Conservation (phyloP, 1,140 invertebrate species). For the Goniozus legneri region DNA sequence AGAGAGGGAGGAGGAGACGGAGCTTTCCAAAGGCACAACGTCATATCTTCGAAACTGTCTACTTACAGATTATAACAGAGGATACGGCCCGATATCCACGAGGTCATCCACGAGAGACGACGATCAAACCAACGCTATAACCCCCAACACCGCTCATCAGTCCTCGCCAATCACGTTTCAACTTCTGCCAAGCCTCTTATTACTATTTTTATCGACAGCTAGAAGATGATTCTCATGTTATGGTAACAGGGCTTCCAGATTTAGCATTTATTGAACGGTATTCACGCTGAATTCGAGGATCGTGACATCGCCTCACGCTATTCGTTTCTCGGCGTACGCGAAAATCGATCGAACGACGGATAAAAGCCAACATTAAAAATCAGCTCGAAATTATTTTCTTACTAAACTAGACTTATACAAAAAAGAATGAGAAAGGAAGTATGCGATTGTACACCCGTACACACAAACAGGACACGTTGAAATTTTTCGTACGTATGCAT, state of each 20-base stretch:
- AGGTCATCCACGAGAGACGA: conserved; percentile 33
- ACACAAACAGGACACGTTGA: background rate
- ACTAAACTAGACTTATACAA: conserved; percentile 34
- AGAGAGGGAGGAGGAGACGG: too few relatives aligned
- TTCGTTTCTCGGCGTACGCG: conserved; percentile 7
- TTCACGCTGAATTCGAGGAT: conserved; percentile 15
- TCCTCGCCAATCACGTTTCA: conserved; percentile 21
- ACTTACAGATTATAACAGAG: conserved; percentile 38
- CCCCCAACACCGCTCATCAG: conserved; percentile 18
- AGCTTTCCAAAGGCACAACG: too few relatives aligned
- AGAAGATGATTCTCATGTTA: conserved; percentile 45
- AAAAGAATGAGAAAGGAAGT: conserved; percentile 7
- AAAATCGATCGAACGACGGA: conserved; percentile 15
- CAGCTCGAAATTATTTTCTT: conserved; percentile 46
- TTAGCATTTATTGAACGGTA: conserved; percentile 39
- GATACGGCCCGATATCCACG: conserved; percentile 34
- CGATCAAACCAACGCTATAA: conserved; percentile 23
- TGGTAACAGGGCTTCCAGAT: conserved; percentile 42
- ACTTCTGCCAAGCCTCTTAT: conserved; percentile 31
- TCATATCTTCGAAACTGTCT: conserved; percentile 19
- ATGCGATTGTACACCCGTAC: too few relatives aligned
- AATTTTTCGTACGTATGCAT: conserved; percentile 18
- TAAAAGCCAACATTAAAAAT: conserved; percentile 18
- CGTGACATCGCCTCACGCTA: background rate
- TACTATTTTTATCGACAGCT: conserved; percentile 28